Base-by-base conservation (phyloP, 1,140 invertebrate species). In the Drosophila paulistorum region DNA sequence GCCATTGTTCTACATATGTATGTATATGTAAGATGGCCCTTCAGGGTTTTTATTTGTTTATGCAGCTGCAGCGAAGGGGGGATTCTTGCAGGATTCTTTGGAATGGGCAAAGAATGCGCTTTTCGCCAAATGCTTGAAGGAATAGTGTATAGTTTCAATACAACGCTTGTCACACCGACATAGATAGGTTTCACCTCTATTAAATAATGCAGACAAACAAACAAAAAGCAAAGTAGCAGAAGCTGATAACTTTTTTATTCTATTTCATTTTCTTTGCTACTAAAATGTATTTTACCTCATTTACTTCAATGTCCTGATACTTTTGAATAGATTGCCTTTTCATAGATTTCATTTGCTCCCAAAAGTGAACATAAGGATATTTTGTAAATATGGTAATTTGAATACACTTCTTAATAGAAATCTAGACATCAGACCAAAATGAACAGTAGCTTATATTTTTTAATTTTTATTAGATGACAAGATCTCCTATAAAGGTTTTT, bases 31-130 rank as follows among this genome's bases (percentile, higher is more conserved):
- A 51, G 9, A 73, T 68, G 60, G 57, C 72, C 39, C 60, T 42
- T 14, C 39, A 26, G 51, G 35, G 48, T 58, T 73, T 75, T 75
- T 75, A 51, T 51, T 66, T 77, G 83, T 85, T 85, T 87, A 82
- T 73, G 83, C 82, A 86, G 82, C 82, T 85, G 81, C 71, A 63
- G 37, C 9, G 30, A 30, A 30, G 33, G 54, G 20, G 14, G 51
- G 51, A 48, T 60, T 59, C 57, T 70, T 37, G 33, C 39, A 35
- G 26, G 17, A 37, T 20, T 10, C 35, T 9, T 37, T 37, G 35
- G 35, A 37, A 10, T 10, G 35, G 37, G 17, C 20, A n/a, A n/a
- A 39, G 23, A 11, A n/a, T 39, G 23, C 35, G 54, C 11, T 39
- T 39, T 13, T 39, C 37, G 3, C 10, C 37, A 39, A 39, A 4